phyloP scores from a whole-genome alignment of 2,113 vertebrate species.

The Scytalopus superciliaris region DNA sequence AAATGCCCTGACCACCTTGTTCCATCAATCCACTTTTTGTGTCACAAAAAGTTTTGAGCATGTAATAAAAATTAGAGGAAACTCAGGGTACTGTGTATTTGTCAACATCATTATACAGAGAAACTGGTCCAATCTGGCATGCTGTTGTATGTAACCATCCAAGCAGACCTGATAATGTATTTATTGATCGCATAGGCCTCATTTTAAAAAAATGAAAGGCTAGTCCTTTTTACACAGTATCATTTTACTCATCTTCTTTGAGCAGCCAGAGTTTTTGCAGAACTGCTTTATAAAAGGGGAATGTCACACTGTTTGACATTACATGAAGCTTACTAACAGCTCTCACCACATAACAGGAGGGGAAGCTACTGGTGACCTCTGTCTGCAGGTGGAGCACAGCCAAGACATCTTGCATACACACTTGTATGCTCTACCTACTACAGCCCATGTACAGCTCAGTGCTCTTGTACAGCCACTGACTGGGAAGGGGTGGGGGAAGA shows the following conservation, averaged over 20 bases:
- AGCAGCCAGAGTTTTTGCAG: neutral
- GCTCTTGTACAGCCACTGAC: neutral
- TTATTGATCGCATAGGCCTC: neutral
- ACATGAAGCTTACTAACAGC: neutral
- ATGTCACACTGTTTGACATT: neutral
- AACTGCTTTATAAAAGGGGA: neutral
- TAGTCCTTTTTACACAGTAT: neutral
- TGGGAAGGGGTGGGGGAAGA: neutral
- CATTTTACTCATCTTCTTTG: neutral
- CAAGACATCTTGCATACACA: neutral
- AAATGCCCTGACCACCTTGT: neutral
- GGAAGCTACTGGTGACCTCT: neutral
- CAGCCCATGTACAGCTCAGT: rapidly evolving
- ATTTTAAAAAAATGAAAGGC: neutral
- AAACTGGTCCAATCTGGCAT: neutral
- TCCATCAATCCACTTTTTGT: neutral
- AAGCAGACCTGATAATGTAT: neutral
- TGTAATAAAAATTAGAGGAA: neutral
- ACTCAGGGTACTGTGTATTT: neutral
- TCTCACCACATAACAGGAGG: neutral
- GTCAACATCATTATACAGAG: neutral
- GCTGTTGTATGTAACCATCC: neutral
- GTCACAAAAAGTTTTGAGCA: neutral
- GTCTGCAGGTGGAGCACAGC: neutral
- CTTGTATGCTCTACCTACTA: neutral